Evolutionary conservation across 1,140 invertebrate genomes (phyloP).

Genomic region (Brachionus rubens): DNA sequence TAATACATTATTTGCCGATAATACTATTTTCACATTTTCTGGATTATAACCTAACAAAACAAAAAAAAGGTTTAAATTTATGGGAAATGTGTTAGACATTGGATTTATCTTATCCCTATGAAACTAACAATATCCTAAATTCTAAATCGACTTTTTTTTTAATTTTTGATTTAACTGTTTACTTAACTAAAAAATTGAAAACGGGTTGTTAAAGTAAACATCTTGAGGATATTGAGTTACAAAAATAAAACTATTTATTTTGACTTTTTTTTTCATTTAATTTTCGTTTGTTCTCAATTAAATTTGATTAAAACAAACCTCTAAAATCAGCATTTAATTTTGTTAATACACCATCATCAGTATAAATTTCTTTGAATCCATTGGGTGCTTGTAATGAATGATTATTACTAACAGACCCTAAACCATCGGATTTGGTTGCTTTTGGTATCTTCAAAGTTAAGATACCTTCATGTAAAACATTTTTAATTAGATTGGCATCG

Average conservation of each 20-base stretch:
- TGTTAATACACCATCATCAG: neutral
- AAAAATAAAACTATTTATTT: too few relatives aligned
- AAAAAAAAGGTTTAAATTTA: neutral
- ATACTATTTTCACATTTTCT: slow-evolving; percentile 39
- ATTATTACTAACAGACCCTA: neutral
- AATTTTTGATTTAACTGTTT: too few relatives aligned
- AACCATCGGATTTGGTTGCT: neutral
- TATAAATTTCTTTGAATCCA: slow-evolving; percentile 18
- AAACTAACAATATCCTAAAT: too few relatives aligned
- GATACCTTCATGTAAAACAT: slow-evolving; percentile 33
- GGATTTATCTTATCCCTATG: too few relatives aligned
- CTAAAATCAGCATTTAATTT: slow-evolving; percentile 19
- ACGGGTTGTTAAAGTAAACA: too few relatives aligned
- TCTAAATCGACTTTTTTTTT: too few relatives aligned
- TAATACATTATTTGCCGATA: slow-evolving; percentile 22
- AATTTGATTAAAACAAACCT: neutral
- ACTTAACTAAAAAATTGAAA: too few relatives aligned
- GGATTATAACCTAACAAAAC: neutral
- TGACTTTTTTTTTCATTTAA: neutral
- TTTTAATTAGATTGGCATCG: slow-evolving; percentile 25
- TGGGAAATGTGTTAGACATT: too few relatives aligned
- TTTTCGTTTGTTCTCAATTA: too few relatives aligned
- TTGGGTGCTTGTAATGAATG: neutral
- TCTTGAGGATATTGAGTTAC: too few relatives aligned
- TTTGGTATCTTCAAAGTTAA: slow-evolving; percentile 34